Base-by-base conservation (phyloP, 2,888 invertebrate species). In the Cheilosia variabilis region DNA sequence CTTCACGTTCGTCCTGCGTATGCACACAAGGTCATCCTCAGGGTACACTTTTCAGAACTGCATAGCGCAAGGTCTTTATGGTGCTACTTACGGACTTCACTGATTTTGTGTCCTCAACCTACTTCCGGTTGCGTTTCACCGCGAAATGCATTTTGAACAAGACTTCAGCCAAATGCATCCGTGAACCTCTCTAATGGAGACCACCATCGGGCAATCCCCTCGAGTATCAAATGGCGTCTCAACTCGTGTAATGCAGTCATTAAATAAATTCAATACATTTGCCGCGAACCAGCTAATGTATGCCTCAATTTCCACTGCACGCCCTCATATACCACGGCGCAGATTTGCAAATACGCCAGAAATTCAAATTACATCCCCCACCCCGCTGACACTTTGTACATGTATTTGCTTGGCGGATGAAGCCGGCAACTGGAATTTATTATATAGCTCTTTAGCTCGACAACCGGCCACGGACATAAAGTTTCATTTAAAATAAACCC, bases 401-500 rank as follows among this genome's bases (percentile, higher is more conserved):
- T 34, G 19, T 68, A 58, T 76, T 57, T 58, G 58, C 68, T 62
- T 57, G 15, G 43, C 62, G 73, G 55, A 72, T 71, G 52, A 77
- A 72, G 53, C 55, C 27, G 63, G 63, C 15, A 37, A 41, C 68
- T 57, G 27, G 60, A 62, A 79, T 83, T 62, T 83, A 73, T 78
- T 78, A 65, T 53, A 50, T 68, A 63, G 43, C 45, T 57, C 37
- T 73, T 68, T 43, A 68, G 57, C 22, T 17, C 27, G 41, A 27
- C 73, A 63, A 53, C 34, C 27, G 9, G 10, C 77, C 50, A 34
- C 13, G 24, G 50, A 41, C 72, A 57, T 83, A 68, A 83, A 83
- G 72, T 72, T 83, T 68, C 47, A 78, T 83, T 83, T 83, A 43
- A 66, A 83, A 53, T 24, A 52, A 55, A 52, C 66, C 50, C 57